Evolutionary conservation across 2,113 vertebrate genomes (phyloP), one percentile per base, ranked within the genome.

Genomic region (Verasper variegatus): DNA sequence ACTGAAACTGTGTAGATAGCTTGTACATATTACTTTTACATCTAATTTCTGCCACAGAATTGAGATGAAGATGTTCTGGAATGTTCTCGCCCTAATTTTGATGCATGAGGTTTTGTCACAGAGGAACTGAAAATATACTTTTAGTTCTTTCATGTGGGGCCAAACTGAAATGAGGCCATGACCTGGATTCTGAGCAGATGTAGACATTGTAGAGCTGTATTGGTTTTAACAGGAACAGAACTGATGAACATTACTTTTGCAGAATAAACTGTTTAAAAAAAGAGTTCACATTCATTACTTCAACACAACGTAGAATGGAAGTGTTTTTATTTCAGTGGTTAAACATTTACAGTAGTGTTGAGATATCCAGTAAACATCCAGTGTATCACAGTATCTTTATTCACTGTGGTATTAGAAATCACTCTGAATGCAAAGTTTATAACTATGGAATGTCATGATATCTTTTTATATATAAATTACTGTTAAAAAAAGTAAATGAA

Each of bases 261-360:
- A 70, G 20, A 84, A 80, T 86, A 78, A 80, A 85, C 18, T 17
- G 8, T 73, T n/a, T 55, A 54, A 52, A 68, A 70, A 69, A 14
- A n/a, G 4, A 21, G 21, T 7, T 8, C 8, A 45, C 40, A 42
- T 23, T 65, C 4, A 60, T 59, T 45, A 6, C 56, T 74, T 80
- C 31, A 56, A 63, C 49, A 68, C 63, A 64, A 47, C 12, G 49
- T 63, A 42, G 26, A 35, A 52, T 62, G 49, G 17, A 80, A 78
- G 76, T 68, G 78, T 68, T 71, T 94, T 94, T 91, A 92, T 92
- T 92, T 89, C 73, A 88, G 27, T 71, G 74, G 71, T 88, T 84
- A 86, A 88, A 89, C 74, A 90, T 92, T 85, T 92, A 92, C 90
- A 94, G 83, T 61, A 79, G 80, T 86, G 68, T 76, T 74, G 68